phyloP scores from a whole-genome alignment of 2,888 invertebrate genomes.

The Leptothorax acervorum region DNA sequence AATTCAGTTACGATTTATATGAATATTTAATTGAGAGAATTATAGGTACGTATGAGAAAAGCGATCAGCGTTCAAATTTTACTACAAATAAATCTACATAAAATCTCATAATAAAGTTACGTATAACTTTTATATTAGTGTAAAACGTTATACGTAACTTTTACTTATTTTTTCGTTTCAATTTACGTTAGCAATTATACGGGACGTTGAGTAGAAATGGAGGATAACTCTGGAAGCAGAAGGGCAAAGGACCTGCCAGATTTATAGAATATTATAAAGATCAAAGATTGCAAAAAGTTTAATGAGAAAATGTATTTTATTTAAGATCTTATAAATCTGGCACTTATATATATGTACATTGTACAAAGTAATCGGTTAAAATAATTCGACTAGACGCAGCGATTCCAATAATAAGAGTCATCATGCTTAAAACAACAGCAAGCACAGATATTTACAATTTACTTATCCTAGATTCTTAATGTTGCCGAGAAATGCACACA shows the following conservation, averaged over 20 bases:
- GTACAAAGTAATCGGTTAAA: slow-evolving; percentile 68
- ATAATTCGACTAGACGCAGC: slow-evolving; percentile 67
- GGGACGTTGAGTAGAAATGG: slow-evolving; percentile 21
- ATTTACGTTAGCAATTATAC: slow-evolving; percentile 9
- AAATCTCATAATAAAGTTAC: background rate
- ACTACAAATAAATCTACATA: background rate
- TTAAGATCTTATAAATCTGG: slow-evolving; percentile 84
- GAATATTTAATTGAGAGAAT: slow-evolving; percentile 4
- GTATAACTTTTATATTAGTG: background rate
- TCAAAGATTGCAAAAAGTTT: slow-evolving; percentile 69
- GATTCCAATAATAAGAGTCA: slow-evolving; percentile 53
- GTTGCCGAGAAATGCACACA: slow-evolving; percentile 45
- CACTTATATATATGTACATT: slow-evolving; percentile 72
- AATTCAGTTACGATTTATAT: background rate
- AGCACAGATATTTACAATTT: slow-evolving; percentile 25
- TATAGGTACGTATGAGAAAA: slow-evolving; percentile 3
- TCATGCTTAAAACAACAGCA: slow-evolving; percentile 57
- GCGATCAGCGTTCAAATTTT: slow-evolving; percentile 9
- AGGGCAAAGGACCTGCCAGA: slow-evolving; percentile 79
- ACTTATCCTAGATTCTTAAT: slow-evolving; percentile 15
- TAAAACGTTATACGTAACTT: background rate
- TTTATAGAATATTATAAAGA: slow-evolving; percentile 80
- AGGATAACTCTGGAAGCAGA: slow-evolving; percentile 12
- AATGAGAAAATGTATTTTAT: slow-evolving; percentile 78
- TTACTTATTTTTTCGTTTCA: background rate